A percentile compares a stretch with the other conserved stretches of the same genome.
These are phyloP conservation scores for Lymantria dispar DNA, from an alignment of 2,888 invertebrate species.

Conservation along the genomic window DNA sequence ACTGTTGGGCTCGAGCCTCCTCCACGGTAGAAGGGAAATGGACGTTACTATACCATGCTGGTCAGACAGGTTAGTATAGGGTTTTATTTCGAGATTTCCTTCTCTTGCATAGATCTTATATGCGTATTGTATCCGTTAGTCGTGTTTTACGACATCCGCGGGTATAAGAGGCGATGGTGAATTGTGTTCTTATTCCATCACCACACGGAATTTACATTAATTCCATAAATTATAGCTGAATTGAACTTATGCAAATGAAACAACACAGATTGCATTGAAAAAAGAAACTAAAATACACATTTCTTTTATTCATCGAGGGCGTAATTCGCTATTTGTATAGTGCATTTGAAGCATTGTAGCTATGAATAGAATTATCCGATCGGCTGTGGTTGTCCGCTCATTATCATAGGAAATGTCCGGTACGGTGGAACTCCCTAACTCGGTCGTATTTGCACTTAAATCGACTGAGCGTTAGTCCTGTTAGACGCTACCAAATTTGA, in stretches of 20 bases:
- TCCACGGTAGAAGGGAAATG: too few relatives aligned
- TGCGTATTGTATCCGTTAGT: too few relatives aligned
- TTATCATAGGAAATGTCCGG: slow-evolving; percentile 56
- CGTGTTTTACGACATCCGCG: too few relatives aligned
- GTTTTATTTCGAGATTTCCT: too few relatives aligned
- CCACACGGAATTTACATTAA: too few relatives aligned
- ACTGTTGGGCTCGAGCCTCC: too few relatives aligned
- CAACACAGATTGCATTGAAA: slow-evolving; percentile 21
- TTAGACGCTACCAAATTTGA: slow-evolving; percentile 72
- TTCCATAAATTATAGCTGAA: too few relatives aligned
- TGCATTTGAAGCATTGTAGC: slow-evolving; percentile 48
- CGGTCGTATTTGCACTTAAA: slow-evolving; percentile 60
- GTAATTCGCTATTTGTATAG: slow-evolving; percentile 57
- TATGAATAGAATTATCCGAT: slow-evolving; percentile 61
- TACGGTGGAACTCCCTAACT: slow-evolving; percentile 42
- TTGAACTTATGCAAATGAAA: slow-evolving; percentile 32
- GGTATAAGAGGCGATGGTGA: too few relatives aligned
- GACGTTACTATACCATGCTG: too few relatives aligned
- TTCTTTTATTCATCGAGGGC: slow-evolving; percentile 42
- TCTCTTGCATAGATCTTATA: too few relatives aligned
- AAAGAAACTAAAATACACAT: slow-evolving; percentile 21
- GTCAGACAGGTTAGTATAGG: too few relatives aligned
- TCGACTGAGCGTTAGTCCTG: slow-evolving; percentile 47
- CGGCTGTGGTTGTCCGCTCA: slow-evolving; percentile 42
- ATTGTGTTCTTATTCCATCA: too few relatives aligned